Conservation (phyloP, 1,140 invertebrate genomes). For the Drosophila pachea region DNA sequence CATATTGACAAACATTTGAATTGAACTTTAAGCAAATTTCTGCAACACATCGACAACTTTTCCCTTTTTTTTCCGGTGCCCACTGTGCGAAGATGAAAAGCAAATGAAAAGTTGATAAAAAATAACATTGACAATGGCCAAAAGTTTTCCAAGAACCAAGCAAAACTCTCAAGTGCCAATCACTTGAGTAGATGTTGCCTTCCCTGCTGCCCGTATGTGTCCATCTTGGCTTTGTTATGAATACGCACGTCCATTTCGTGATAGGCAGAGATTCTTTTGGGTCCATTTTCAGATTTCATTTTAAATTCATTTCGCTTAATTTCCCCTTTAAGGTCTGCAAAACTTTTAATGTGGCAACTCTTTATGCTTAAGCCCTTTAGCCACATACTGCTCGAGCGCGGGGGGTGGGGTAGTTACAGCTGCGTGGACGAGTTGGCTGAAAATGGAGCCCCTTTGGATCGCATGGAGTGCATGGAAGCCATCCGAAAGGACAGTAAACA, state of each 20-base stretch:
- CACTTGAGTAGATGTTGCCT: slow-evolving; percentile 5
- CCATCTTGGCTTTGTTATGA: background rate
- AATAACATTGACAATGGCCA: slow-evolving; percentile 16
- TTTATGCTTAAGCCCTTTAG: slow-evolving; percentile 13
- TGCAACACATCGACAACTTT: slow-evolving; percentile 23
- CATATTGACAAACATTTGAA: slow-evolving; percentile 75
- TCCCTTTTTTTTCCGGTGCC: slow-evolving; percentile 3
- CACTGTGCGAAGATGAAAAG: slow-evolving; percentile 2
- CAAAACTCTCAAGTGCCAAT: slow-evolving; percentile 34
- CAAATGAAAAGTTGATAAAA: background rate
- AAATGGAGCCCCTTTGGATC: background rate
- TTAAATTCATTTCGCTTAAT: background rate
- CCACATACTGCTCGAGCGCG: background rate
- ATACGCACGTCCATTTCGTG: too few relatives aligned
- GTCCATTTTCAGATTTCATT: background rate
- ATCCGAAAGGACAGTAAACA: too few relatives aligned
- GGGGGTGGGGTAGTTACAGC: too few relatives aligned
- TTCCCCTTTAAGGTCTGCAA: slow-evolving; percentile 20
- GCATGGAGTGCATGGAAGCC: background rate
- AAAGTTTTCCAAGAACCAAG: slow-evolving; percentile 20
- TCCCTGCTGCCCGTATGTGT: slow-evolving; percentile 6
- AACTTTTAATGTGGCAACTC: slow-evolving; percentile 34
- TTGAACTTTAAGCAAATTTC: slow-evolving; percentile 68
- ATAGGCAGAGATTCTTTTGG: background rate
- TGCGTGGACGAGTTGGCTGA: background rate